A percentile compares a stretch with the other conserved stretches of the same genome.
Conservation (phyloP, 2,888 invertebrate species). For the Aricia artaxerxes region DNA sequence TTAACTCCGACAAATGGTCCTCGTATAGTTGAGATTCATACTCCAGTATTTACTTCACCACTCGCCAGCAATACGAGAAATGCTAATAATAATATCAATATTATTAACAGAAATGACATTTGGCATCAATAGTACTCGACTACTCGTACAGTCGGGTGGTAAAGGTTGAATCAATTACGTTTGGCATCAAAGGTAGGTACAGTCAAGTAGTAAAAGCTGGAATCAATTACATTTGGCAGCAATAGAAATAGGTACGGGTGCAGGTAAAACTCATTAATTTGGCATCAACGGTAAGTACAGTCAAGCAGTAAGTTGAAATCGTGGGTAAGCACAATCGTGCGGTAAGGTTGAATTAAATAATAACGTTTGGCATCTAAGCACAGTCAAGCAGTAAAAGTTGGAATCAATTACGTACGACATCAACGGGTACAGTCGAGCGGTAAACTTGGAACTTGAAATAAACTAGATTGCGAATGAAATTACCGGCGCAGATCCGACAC, state of each 20-base stretch:
- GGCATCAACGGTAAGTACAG: no score
- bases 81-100: not conserved
- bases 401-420: not conserved
- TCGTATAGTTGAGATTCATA: no score
- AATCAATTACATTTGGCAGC: not conserved
- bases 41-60: no score
- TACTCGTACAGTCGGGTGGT: not conserved
- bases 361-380: not conserved
- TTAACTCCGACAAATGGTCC: no score
- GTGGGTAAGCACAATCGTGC: not conserved
- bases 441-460: not conserved
- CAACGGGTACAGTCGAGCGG: not conserved
- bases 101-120: not conserved
- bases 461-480: conserved; percentile 1
- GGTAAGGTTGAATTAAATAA: not conserved
- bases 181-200: not conserved
- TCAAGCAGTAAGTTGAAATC: not conserved
- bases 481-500: not conserved
- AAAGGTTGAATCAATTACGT: not conserved
- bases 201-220: not conserved
- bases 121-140: not conserved
- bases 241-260: not conserved
- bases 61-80: no score
- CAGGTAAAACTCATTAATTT: not conserved
- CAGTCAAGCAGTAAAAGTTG: not conserved